A percentile compares a stretch with the other conserved stretches of the same genome.
These are phyloP conservation scores for Tetanocera ferruginea DNA, from an alignment of 2,888 invertebrate species.

Conservation along the genomic window DNA sequence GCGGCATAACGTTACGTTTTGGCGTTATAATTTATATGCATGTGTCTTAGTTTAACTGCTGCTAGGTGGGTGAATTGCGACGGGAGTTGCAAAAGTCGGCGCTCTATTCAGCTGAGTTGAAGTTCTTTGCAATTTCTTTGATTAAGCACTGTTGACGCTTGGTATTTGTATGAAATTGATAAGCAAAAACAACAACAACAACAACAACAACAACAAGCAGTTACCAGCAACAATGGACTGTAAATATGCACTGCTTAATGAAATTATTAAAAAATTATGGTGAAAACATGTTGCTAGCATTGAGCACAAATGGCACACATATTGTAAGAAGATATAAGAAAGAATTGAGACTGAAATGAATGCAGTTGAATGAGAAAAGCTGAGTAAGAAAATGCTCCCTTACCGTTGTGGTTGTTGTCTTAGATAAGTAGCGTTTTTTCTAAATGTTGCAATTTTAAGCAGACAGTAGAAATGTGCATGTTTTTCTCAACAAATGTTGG, in stretches of 20 bases:
- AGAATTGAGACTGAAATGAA: neutral
- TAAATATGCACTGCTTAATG: slow-evolving; percentile 38
- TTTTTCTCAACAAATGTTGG: too few species aligned
- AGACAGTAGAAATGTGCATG: too few species aligned
- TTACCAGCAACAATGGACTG: too few species aligned
- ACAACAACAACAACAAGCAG: slow-evolving; percentile 20
- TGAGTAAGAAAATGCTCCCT: too few species aligned
- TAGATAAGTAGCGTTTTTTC: neutral
- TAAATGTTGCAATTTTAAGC: too few species aligned
- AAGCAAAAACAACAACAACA: slow-evolving; percentile 46
- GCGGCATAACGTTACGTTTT: neutral
- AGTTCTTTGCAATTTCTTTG: slow-evolving; percentile 24
- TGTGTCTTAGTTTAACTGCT: neutral
- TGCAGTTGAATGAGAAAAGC: neutral
- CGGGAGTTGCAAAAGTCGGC: neutral
- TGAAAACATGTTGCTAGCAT: neutral
- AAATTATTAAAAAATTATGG: slow-evolving; percentile 49
- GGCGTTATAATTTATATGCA: neutral
- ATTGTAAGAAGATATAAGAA: neutral
- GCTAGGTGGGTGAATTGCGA: neutral
- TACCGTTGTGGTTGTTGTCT: neutral
- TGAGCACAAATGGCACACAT: slow-evolving; percentile 4
- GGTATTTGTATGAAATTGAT: slow-evolving; percentile 31
- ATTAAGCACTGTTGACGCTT: slow-evolving; percentile 39
- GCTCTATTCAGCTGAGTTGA: neutral